These are phyloP conservation scores for Nesidiocoris tenuis DNA, from an alignment of 2,888 invertebrate species.

Conservation along the genomic window DNA sequence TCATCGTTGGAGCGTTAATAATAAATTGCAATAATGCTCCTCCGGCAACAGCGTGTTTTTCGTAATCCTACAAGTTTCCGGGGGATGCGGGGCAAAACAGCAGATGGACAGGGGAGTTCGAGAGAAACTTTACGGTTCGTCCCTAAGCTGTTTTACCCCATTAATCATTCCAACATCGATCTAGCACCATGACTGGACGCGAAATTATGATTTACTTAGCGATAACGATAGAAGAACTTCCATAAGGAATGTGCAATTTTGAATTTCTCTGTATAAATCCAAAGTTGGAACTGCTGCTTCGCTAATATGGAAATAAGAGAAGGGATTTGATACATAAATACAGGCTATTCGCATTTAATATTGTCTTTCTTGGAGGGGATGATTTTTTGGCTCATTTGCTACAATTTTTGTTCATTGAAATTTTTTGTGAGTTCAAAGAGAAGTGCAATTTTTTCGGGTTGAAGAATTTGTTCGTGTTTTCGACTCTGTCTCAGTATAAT, in stretches of 20 bases:
- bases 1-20: neutral
- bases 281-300: no score
- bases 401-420: no score
- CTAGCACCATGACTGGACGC: neutral
- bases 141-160: neutral
- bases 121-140: neutral
- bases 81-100: neutral
- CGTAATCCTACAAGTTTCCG: neutral
- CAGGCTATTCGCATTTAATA: no score
- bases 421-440: no score
- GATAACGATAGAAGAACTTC: neutral
- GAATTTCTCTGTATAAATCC: no score
- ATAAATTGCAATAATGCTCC: neutral
- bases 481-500: no score
- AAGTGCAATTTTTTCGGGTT: no score
- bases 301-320: no score
- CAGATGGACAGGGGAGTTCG: neutral
- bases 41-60: neutral
- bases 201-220: neutral
- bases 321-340: no score
- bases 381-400: no score
- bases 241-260: neutral
- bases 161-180: neutral
- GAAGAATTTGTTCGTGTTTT: no score
- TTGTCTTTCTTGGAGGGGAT: no score